A percentile compares a stretch with the other conserved stretches of the same genome.
These are phyloP conservation scores for Limosa lapponica DNA, from an alignment of 2,797 vertebrate genomes.

Conservation along the genomic window DNA sequence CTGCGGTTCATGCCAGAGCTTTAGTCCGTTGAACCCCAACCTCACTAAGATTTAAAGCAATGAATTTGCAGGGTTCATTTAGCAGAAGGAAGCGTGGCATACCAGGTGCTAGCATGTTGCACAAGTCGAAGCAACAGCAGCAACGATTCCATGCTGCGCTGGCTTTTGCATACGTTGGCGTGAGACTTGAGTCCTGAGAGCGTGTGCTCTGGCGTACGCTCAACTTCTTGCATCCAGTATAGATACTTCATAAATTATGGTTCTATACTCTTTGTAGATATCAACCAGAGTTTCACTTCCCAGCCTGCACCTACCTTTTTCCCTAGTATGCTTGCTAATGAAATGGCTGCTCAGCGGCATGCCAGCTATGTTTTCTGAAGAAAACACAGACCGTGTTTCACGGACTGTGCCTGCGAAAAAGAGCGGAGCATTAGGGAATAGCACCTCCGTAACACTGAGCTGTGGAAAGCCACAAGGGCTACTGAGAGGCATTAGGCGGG, in stretches of 20 bases:
- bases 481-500: not conserved
- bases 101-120: fast-evolving
- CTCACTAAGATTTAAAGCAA: not conserved
- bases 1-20: not conserved
- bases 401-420: not conserved
- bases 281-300: not conserved
- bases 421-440: not conserved
- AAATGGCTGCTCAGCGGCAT: not conserved
- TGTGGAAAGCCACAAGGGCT: not conserved
- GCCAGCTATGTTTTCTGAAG: not conserved
- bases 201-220: not conserved
- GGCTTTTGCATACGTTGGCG: not conserved
- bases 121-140: not conserved
- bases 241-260: not conserved
- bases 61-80: not conserved
- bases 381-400: not conserved
- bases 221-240: not conserved
- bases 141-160: not conserved
- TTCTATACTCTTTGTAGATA: not conserved
- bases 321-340: not conserved
- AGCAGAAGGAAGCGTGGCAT: not conserved
- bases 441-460: not conserved
- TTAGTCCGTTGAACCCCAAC: not conserved
- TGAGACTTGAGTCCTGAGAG: not conserved
- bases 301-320: not conserved